phyloP scores from a whole-genome alignment of 2,797 vertebrate species.

The Mus caroli region DNA sequence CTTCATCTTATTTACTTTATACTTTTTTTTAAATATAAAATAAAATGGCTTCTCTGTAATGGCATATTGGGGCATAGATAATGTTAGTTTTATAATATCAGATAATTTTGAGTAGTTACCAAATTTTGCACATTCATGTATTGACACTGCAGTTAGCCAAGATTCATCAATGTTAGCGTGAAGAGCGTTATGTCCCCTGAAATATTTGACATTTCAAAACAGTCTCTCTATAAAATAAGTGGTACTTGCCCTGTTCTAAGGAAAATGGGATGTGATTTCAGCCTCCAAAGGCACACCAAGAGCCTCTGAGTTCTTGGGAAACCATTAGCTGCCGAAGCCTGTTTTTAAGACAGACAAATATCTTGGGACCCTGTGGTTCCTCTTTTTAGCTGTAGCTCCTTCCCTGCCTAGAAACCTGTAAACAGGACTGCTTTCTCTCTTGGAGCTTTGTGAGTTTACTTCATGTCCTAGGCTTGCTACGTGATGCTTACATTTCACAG shows the following conservation, averaged over 20 bases:
- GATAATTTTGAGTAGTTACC: neutral
- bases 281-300: neutral
- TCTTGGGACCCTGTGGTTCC: neutral
- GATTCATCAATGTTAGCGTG: neutral
- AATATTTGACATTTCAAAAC: neutral
- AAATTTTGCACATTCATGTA: neutral
- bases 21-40: neutral
- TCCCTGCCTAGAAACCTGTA: rapidly evolving
- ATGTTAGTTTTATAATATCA: neutral
- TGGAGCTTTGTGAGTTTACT: neutral
- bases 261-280: neutral
- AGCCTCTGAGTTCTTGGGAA: neutral
- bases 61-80: neutral
- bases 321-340: neutral
- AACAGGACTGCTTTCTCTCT: no score
- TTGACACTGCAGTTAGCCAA: neutral
- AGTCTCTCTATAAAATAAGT: neutral
- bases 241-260: neutral
- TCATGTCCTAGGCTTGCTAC: neutral
- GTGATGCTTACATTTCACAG: neutral
- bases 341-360: neutral
- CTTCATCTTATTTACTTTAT: neutral
- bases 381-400: neutral
- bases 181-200: neutral
- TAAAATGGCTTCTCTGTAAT: neutral